phyloP scores from a whole-genome alignment of 2,113 vertebrate species.

The Siphamia tubifer region DNA sequence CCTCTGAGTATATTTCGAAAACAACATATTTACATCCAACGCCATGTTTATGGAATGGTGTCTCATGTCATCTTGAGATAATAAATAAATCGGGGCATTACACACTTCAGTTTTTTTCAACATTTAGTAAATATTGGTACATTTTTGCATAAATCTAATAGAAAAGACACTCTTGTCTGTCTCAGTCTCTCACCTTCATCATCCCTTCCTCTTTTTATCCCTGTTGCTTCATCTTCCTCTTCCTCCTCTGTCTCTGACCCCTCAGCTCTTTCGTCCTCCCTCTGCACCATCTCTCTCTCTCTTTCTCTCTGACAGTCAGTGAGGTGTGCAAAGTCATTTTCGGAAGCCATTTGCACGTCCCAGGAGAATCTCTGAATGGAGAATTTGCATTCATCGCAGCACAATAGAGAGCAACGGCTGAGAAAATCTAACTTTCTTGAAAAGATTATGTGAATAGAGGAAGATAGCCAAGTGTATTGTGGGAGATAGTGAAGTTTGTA shows the following conservation, averaged over 20 bases:
- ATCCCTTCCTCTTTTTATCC: not conserved
- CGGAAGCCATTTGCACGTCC: constrained; percentile 13
- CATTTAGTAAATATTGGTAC: too few relatives aligned
- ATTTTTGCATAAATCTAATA: too few relatives aligned
- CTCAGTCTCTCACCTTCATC: not conserved
- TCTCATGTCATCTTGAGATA: too few relatives aligned
- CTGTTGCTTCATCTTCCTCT: not conserved
- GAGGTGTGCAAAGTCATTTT: constrained; percentile 61
- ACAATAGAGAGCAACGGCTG: constrained; percentile 24
- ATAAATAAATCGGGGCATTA: too few relatives aligned
- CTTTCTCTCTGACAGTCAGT: not conserved
- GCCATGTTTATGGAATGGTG: too few relatives aligned
- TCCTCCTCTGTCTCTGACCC: not conserved
- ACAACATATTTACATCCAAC: too few relatives aligned
- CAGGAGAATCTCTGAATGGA: not conserved
- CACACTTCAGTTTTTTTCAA: too few relatives aligned
- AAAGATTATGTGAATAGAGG: constrained; percentile 12
- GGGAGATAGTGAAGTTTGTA: not conserved
- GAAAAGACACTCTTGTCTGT: too few relatives aligned
- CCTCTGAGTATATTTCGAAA: too few relatives aligned
- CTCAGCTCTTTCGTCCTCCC: not conserved
- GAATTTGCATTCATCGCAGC: constrained; percentile 43
- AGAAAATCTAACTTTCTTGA: constrained; percentile 29
- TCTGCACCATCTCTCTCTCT: not conserved
- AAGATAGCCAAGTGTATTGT: constrained; percentile 12